Evolutionary conservation across 2,797 vertebrate genomes (phyloP).

Genomic region (Xerus rutilus): DNA sequence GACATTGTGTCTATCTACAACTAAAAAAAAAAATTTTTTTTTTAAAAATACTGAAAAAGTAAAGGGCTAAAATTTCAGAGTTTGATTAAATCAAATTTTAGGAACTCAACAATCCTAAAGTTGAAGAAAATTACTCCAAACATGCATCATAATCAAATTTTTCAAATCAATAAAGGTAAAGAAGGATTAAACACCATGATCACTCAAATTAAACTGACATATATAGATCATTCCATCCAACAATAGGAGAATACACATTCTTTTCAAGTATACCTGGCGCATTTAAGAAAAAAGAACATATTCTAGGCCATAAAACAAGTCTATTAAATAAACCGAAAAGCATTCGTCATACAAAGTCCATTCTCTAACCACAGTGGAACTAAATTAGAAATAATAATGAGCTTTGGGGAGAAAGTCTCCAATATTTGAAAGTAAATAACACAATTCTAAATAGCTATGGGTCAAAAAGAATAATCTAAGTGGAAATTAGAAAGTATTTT

Average conservation of each 20-base stretch:
- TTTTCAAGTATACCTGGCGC: background rate
- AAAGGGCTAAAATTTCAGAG: background rate
- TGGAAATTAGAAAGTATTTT: no score
- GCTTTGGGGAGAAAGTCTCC: no score
- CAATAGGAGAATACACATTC: background rate
- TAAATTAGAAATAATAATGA: constrained; percentile 29
- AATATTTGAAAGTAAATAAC: constrained; percentile 18
- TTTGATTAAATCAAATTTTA: background rate
- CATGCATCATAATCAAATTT: background rate
- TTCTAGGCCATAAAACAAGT: background rate
- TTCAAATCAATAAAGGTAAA: background rate
- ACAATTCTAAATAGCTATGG: background rate
- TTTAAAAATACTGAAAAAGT: background rate
- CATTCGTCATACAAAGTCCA: background rate
- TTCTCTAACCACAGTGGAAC: background rate
- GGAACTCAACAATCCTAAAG: background rate
- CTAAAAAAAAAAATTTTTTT: no score
- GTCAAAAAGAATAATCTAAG: background rate
- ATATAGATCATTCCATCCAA: background rate
- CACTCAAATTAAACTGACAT: background rate
- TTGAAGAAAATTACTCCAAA: background rate
- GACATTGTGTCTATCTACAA: no score
- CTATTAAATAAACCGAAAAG: background rate
- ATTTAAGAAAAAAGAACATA: background rate
- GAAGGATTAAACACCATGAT: background rate